Evolutionary conservation across 1,140 invertebrate genomes (phyloP).

Genomic region (Bombus soroeensis): DNA sequence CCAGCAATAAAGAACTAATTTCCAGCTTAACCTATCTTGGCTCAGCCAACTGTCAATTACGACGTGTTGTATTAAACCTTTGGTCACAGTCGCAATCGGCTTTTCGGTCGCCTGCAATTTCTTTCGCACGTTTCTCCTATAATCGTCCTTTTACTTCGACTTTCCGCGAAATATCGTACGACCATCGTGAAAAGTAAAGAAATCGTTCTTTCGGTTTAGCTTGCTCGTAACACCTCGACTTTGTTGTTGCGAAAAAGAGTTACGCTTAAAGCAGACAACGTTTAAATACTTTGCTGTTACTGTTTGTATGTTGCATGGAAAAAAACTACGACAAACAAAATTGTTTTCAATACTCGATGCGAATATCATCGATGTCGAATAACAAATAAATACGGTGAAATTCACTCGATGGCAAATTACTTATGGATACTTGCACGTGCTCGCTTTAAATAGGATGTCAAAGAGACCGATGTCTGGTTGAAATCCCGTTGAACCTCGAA

Average conservation of each 20-base stretch:
- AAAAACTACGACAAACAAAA: not conserved
- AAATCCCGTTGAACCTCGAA: constrained; percentile 31
- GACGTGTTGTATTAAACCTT: constrained; percentile 20
- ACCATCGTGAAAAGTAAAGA: not conserved
- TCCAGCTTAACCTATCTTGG: constrained; percentile 10
- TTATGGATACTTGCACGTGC: constrained; percentile 22
- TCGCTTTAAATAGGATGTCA: constrained; percentile 36
- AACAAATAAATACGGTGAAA: not conserved
- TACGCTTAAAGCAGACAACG: not conserved
- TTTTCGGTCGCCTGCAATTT: not conserved
- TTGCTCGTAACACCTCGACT: not conserved
- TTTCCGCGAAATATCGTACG: not conserved
- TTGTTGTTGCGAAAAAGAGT: not conserved
- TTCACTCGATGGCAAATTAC: constrained; percentile 22
- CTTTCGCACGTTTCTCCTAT: not conserved
- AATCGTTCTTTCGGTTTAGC: not conserved
- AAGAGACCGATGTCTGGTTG: constrained; percentile 31
- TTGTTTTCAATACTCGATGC: not conserved
- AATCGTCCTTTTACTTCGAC: not conserved
- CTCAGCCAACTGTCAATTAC: constrained; percentile 30
- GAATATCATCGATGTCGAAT: not conserved
- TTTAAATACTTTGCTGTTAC: not conserved
- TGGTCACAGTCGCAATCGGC: not conserved
- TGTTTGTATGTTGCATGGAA: too few species aligned
- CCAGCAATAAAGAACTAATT: constrained; percentile 20